A percentile compares a stretch with the other conserved stretches of the same genome.
Evolutionary conservation across 2,888 invertebrate genomes (phyloP).

Genomic region (Stictocephala bisonia): DNA sequence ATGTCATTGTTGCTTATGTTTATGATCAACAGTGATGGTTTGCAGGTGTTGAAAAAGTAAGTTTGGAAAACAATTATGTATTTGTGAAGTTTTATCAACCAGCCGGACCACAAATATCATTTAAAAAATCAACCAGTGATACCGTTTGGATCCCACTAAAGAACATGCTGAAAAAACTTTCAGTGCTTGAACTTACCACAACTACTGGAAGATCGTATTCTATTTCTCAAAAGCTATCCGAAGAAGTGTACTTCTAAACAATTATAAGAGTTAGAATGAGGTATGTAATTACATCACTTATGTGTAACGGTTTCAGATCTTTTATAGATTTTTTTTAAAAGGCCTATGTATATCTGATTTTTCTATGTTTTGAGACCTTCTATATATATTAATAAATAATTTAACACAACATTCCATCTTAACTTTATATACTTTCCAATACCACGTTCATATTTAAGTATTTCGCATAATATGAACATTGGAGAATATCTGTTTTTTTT

Average conservation of each 20-base stretch:
- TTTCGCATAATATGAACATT: no score
- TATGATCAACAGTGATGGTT: constrained; percentile 40
- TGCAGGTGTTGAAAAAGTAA: constrained; percentile 19
- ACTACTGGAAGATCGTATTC: constrained; percentile 11
- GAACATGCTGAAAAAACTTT: constrained; percentile 33
- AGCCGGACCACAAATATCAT: constrained; percentile 32
- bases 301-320: no score
- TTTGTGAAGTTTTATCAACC: constrained; percentile 21
- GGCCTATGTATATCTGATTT: no score
- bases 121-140: constrained; percentile 19
- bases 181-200: constrained; percentile 14
- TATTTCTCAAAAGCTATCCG: constrained; percentile 37
- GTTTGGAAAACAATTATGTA: constrained; percentile 21
- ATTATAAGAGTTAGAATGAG: neutral
- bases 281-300: neutral
- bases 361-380: no score
- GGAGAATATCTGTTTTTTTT: constrained; percentile 5
- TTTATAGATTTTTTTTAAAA: no score
- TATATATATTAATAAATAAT: no score
- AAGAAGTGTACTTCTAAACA: constrained; percentile 24
- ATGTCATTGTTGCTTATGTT: constrained; percentile 7
- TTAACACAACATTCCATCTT: no score
- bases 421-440: no score
- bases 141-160: constrained; percentile 8
- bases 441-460: no score